Evolutionary conservation across 2,888 invertebrate genomes (phyloP), one percentile per base, ranked within the genome.

Genomic region (Callosobruchus maculatus): DNA sequence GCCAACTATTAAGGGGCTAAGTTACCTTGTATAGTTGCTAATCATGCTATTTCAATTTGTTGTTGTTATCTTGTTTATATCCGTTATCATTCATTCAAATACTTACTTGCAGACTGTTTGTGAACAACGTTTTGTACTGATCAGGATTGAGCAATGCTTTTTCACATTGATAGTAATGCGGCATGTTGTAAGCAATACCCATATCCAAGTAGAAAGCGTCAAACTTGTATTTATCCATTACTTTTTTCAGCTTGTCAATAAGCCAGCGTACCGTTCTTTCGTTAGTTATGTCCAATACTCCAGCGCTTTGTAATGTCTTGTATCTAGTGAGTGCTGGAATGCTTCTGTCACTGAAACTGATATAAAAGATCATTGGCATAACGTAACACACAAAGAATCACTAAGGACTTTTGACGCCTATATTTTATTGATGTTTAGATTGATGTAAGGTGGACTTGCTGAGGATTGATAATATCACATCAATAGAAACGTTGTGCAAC

Each of bases 241-340:
- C 89, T 0, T 89, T 88, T 81, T 93, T 91, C 4, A 98, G 87
- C 83, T 95, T 94, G 20, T 90, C 90, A 68, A 92, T 86, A n/a
- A 85, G 77, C 97, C 97, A 97, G 0, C 93, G 92, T 0, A 94
- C 88, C 0, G 96, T 94, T 70, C 91, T 90, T 80, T 94, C 93
- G 79, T 96, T 95, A 0, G 97, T 97, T 4, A 97, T 91, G 84
- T 98, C 97, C 74, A 98, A 84, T 0, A 97, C 93, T 0, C 94
- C 94, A 18, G 95, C 95, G 82, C 95, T 95, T 69, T 92, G 90
- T 72, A 93, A 88, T 5, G 94, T 93, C 84, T 95, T 94, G 86
- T 96, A 96, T 78, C 94, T 90, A 0, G 96, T 94, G 21, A 97
- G 85, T 0, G 95, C 95, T 3, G 96, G 96, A 72, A 96, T 94